A percentile compares a stretch with the other conserved stretches of the same genome.
Evolutionary conservation across 2,888 invertebrate species (phyloP).

Genomic region (Hydrotaea cyrtoneurina): DNA sequence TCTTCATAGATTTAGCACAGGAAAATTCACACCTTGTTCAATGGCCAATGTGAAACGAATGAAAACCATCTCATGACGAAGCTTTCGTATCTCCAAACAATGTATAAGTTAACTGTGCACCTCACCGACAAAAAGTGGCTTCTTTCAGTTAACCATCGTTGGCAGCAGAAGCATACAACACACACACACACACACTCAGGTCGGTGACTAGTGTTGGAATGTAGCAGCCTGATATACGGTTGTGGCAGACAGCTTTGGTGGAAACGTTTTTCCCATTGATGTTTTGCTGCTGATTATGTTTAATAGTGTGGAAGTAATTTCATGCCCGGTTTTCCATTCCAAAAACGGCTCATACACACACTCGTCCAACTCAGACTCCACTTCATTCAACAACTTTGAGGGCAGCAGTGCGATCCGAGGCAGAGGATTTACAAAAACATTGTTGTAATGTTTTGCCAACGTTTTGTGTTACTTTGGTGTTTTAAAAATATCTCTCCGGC

Average conservation of each 20-base stretch:
- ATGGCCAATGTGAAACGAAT: slow-evolving; percentile 27
- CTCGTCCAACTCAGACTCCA: slow-evolving; percentile 30
- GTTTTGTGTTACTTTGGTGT: background rate
- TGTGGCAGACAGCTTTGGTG: background rate
- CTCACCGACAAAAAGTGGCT: slow-evolving; percentile 3
- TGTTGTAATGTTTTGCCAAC: background rate
- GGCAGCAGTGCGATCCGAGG: no score
- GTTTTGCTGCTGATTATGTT: slow-evolving; percentile 62
- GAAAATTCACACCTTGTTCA: slow-evolving; percentile 61
- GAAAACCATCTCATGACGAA: background rate
- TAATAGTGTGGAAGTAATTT: slow-evolving; percentile 67
- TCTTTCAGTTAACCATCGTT: slow-evolving; percentile 3
- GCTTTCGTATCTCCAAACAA: background rate
- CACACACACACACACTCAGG: background rate
- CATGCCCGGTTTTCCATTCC: slow-evolving; percentile 53
- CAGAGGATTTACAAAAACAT: slow-evolving; percentile 17
- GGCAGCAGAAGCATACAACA: background rate
- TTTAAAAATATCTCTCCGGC: slow-evolving; percentile 18
- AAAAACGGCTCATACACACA: background rate
- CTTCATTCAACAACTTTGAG: slow-evolving; percentile 24
- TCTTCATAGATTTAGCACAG: slow-evolving; percentile 65
- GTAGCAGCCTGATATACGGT: slow-evolving; percentile 31
- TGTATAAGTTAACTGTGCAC: slow-evolving; percentile 27
- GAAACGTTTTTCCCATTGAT: slow-evolving; percentile 66
- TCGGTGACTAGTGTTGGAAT: slow-evolving; percentile 30